Conservation (phyloP, 2,797 vertebrate genomes). For the Diplodus puntazzo region DNA sequence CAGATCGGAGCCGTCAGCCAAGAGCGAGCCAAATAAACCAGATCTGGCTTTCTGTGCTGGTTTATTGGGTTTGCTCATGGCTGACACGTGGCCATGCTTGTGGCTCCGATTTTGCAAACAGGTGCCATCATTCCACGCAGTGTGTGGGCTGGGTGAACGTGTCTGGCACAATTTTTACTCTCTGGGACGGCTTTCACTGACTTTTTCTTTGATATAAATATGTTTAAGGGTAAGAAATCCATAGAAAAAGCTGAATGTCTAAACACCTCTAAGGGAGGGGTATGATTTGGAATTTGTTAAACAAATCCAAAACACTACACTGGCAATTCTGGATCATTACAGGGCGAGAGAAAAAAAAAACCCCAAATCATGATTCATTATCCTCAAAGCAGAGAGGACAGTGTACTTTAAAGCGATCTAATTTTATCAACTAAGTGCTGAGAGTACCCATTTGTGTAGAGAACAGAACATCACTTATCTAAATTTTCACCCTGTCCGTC, state of each 20-base stretch:
- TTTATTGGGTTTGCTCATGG: no score
- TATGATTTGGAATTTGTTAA: background rate
- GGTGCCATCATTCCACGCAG: no score
- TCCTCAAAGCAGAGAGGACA: slow-evolving; percentile 35
- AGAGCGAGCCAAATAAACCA: no score
- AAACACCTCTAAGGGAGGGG: background rate
- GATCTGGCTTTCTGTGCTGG: no score
- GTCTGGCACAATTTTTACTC: no score
- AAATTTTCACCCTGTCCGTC: slow-evolving; percentile 38
- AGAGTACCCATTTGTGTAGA: slow-evolving; percentile 37
- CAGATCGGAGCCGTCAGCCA: no score
- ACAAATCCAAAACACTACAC: background rate
- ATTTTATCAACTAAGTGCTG: slow-evolving; percentile 48
- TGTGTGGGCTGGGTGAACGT: no score
- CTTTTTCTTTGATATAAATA: background rate
- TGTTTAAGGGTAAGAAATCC: background rate
- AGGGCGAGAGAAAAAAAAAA: background rate
- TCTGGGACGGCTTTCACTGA: no score
- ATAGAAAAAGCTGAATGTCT: background rate
- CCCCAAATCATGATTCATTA: slow-evolving; percentile 27
- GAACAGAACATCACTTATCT: slow-evolving; percentile 52
- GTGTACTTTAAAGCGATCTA: slow-evolving; percentile 36
- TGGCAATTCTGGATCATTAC: background rate
- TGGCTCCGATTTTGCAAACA: no score
- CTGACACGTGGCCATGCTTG: no score